Evolutionary conservation across 2,888 invertebrate species (phyloP).

Genomic region (Lacanobia wlatinum): DNA sequence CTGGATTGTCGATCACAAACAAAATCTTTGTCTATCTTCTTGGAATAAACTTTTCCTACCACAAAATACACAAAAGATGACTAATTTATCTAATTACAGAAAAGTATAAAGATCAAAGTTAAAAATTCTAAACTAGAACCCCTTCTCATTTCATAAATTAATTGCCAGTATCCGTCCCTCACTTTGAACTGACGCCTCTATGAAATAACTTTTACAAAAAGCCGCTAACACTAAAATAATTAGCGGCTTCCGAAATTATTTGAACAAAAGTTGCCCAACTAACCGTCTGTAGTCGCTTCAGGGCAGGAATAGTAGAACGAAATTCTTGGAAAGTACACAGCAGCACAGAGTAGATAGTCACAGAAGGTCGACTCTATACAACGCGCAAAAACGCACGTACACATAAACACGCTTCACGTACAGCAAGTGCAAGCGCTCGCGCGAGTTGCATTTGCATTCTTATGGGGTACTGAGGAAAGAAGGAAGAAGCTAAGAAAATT

Average conservation of each 20-base stretch:
- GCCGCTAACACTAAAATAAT: conserved; percentile 8
- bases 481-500: too few species aligned
- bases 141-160: neutral
- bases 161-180: neutral
- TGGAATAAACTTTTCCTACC: too few species aligned
- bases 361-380: neutral
- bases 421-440: too few species aligned
- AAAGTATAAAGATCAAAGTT: conserved; percentile 1
- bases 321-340: conserved; percentile 2
- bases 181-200: conserved; percentile 1
- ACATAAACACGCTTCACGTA: neutral
- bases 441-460: neutral
- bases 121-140: neutral
- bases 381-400: neutral
- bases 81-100: neutral
- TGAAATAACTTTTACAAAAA: conserved; percentile 21
- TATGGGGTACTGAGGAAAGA: too few species aligned
- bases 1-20: neutral
- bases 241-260: conserved; percentile 10
- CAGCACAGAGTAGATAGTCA: neutral
- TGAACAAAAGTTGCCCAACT: conserved; percentile 2
- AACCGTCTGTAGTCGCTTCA: neutral
- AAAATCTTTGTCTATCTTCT: neutral
- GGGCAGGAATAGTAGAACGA: neutral
- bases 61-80: neutral